Base-by-base conservation (phyloP, 2,113 vertebrate species). In the Strix aluco region DNA sequence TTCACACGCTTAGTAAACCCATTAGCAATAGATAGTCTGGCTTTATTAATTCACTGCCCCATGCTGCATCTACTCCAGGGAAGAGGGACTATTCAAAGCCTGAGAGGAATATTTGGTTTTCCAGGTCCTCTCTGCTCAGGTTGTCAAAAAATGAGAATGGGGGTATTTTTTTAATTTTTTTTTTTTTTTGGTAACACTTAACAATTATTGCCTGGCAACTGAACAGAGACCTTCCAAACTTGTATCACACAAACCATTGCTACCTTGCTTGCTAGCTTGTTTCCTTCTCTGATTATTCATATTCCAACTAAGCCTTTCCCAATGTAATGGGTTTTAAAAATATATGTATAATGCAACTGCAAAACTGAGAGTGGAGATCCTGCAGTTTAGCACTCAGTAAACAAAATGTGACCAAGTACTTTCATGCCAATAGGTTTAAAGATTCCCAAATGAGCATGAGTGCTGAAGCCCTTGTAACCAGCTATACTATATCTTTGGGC, bases 331-430 rank as follows among this genome's bases (percentile, higher is more conserved):
- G 26, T 27, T 92, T 95, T 38, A 75, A 80, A 94, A 92, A 49
- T 63, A 26, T 14, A 30, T 40, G 15, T 92, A 29, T 81, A 91
- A 81, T 63, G 49, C 58, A 81, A 52, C n/a, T 91, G 38, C n/a
- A 51, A 90, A 88, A 75, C 38, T 84, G 58, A 96, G 71, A 95
- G 30, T 34, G 73, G 77, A 86, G 63, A 79, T 62, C 47, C 61
- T 80, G 52, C 55, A 62, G 78, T 88, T 90, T 62, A 94, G 75
- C 58, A 63, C 29, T 84, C 30, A 27, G 78, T 71, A 90, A 96
- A 88, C 47, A 91, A 73, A 96, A 91, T 79, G 20, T 92, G 86
- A 86, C 86, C 62, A 34, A 42, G 29, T 87, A 63, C 47, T 96
- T 75, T 91, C 62, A 65, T 72, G 47, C 34, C 59, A 74, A 13